A percentile compares a stretch with the other conserved stretches of the same genome.
These are phyloP conservation scores for Pithys albifrons DNA, from an alignment of 2,113 vertebrate genomes.

Conservation along the genomic window DNA sequence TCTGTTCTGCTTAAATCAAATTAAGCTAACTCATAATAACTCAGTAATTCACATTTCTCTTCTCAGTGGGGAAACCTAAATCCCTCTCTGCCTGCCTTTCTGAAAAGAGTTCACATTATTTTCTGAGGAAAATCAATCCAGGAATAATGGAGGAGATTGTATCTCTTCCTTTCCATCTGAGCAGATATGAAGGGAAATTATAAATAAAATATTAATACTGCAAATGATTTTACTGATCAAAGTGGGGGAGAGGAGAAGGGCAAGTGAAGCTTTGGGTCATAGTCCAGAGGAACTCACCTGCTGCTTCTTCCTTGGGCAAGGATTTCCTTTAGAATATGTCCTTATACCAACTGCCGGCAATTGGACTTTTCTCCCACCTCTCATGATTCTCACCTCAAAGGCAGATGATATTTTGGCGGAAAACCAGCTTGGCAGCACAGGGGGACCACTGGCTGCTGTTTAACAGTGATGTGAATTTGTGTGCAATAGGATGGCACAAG, in stretches of 20 bases:
- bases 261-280: background rate
- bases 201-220: background rate
- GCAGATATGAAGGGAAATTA: background rate
- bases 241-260: background rate
- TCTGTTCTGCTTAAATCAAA: background rate
- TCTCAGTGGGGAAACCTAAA: background rate
- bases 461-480: background rate
- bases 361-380: background rate
- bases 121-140: background rate
- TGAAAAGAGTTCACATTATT: background rate
- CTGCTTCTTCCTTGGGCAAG: accelerated
- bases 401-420: background rate
- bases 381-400: background rate
- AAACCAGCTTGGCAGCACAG: background rate
- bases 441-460: background rate
- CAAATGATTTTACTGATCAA: background rate
- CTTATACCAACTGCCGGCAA: background rate
- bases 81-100: background rate
- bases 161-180: background rate
- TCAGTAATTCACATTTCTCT: background rate
- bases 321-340: background rate
- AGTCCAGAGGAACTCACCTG: background rate
- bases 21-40: background rate
- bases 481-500: background rate
- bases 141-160: background rate